Evolutionary conservation across 2,888 invertebrate species (phyloP), one percentile per base, ranked within the genome.

Genomic region (Pegoplata infirma): DNA sequence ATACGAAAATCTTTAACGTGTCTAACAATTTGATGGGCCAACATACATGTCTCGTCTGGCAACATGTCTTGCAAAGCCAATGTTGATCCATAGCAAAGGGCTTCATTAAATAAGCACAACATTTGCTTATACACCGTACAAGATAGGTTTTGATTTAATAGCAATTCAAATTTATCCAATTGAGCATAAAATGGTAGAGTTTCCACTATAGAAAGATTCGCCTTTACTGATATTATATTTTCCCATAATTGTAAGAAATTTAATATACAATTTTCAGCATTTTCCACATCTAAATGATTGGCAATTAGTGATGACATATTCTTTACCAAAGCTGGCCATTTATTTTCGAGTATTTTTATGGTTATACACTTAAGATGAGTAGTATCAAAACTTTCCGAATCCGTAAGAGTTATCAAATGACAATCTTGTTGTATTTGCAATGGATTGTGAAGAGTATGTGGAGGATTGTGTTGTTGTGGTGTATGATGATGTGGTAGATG

Each of bases 11-110:
- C 96, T 89, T 96, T 96, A 0, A 97, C 96, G 86, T 94, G 95
- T 56, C 96, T 92, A 0, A 97, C 95, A 80, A 97, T 94, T 56
- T 95, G 92, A 87, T 96, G 96, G 3, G 97, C 97, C 81, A 97
- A 89, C 84, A 94, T 93, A 88, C 96, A 96, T 17, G 96, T 96
- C 88, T 97, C 97, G 88, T 97, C 96, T 3, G 96, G 96, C 82
- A 96, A 89, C 84, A 95, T 93, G 88, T 96, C 96, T 89, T 97
- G 97, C 81, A 97, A 90, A 0, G 97, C 96, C 83, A 97, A 90
- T 32, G 97, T 97, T 81, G 96, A 97, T 2, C 97, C 97, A 88
- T 97, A 97, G 89, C 97, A 97, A 63, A 97, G 89, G 7, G 97
- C 96, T 90, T 97, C 97, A 88, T 97, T 97, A 83, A 97, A 96